Evolutionary conservation across 2,113 vertebrate genomes (phyloP).

Genomic region (Pitta sordida): DNA sequence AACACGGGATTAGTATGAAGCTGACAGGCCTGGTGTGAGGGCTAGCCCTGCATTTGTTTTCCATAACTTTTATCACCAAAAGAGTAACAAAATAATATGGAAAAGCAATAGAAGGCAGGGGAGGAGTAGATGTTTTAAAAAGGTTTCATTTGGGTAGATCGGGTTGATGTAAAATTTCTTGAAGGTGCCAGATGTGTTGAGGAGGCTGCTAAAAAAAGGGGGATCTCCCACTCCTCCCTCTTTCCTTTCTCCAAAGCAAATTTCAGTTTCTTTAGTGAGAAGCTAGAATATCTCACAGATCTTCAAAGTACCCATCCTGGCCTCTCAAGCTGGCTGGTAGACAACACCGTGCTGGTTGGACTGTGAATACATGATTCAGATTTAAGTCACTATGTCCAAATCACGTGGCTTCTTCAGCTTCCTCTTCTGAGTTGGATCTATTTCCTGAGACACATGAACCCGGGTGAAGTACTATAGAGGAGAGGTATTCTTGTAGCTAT

Average conservation of each 20-base stretch:
- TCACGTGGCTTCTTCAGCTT: conserved; percentile 11
- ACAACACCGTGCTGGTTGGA: not conserved
- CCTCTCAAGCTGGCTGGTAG: not conserved
- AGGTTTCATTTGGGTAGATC: not conserved
- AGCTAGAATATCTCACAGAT: not conserved
- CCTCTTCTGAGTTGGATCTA: not conserved
- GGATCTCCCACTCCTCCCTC: not conserved
- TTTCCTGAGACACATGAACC: not conserved
- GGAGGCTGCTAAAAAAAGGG: not conserved
- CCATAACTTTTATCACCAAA: not conserved
- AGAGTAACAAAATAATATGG: not conserved
- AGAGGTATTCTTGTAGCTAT: not conserved
- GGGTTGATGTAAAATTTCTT: not conserved
- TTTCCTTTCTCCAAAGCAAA: not conserved
- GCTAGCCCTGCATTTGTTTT: not conserved
- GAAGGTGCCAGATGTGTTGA: not conserved
- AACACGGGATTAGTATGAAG: not conserved
- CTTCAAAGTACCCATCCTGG: not conserved
- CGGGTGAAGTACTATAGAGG: not conserved
- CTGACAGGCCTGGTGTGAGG: not conserved
- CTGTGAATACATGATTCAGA: not conserved
- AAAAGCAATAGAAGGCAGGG: not conserved
- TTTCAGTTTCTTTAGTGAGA: not conserved
- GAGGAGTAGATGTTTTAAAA: not conserved
- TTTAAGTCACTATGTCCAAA: not conserved